Conservation (phyloP, 2,113 vertebrate genomes). For the Poecilia latipinna region DNA sequence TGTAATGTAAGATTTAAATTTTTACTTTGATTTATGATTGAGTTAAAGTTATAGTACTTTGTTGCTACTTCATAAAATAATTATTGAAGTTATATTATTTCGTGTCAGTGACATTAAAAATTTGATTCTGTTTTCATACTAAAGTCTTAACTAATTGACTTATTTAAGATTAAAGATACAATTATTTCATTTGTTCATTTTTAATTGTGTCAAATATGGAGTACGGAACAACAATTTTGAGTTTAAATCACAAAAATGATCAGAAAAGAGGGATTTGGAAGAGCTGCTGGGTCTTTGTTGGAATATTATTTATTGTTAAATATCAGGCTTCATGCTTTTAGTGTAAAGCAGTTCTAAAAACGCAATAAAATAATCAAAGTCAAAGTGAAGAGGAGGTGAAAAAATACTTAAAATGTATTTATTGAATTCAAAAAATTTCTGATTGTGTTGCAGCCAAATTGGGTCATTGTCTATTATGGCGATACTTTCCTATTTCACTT, state of each 20-base stretch:
- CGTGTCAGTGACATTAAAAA: too few species aligned
- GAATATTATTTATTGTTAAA: too few species aligned
- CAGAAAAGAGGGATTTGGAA: too few species aligned
- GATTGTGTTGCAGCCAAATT: too few species aligned
- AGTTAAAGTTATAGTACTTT: neutral
- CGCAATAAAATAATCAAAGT: neutral
- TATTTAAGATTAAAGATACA: neutral
- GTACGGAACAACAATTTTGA: constrained; percentile 55
- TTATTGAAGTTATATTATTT: neutral
- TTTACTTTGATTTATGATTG: too few species aligned
- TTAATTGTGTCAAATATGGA: constrained; percentile 37
- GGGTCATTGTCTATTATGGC: too few species aligned
- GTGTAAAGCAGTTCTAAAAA: too few species aligned
- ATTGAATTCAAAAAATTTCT: too few species aligned
- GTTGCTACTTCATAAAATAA: neutral
- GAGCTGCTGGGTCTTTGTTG: too few species aligned
- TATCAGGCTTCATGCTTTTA: too few species aligned
- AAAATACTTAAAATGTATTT: neutral
- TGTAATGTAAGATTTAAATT: neutral
- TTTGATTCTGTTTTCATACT: neutral
- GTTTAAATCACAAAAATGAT: constrained; percentile 44
- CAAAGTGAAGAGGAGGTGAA: neutral
- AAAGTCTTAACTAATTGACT: neutral
- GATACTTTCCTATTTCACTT: too few species aligned
- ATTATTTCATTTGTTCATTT: neutral